Conservation (phyloP, 2,113 vertebrate genomes). For the Telmatochromis brichardi region DNA sequence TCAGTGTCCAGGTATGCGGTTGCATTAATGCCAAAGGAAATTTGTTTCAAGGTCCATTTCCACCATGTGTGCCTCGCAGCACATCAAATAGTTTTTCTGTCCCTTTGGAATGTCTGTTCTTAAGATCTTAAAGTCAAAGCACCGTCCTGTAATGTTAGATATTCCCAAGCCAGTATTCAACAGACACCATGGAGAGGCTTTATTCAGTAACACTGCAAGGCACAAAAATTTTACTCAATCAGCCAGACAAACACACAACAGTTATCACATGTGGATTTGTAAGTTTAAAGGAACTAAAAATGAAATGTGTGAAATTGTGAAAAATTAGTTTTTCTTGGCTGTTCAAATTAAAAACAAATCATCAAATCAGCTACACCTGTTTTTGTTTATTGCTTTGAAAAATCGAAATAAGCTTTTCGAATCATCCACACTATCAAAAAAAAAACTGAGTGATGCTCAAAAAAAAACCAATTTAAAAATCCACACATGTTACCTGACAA, state of each 20-base stretch:
- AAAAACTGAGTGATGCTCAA: not conserved
- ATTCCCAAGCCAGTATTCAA: not conserved
- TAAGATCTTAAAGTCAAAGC: not conserved
- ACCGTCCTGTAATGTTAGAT: not conserved
- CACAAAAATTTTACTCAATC: not conserved
- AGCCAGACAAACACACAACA: not conserved
- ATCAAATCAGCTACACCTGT: not conserved
- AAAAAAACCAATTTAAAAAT: not conserved
- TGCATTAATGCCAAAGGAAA: constrained; percentile 36
- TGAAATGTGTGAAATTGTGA: not conserved
- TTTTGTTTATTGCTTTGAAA: not conserved
- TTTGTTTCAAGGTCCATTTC: constrained; percentile 52
- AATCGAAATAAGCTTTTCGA: not conserved
- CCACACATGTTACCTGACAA: not conserved
- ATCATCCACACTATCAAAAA: not conserved
- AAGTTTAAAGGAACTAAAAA: not conserved
- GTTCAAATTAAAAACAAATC: not conserved
- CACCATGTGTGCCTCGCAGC: constrained; percentile 25
- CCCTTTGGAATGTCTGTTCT: not conserved
- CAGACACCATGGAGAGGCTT: not conserved
- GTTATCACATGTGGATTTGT: not conserved
- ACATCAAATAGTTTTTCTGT: constrained; percentile 4
- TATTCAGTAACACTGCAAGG: not conserved
- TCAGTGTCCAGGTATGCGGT: constrained; percentile 39
- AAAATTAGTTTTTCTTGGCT: not conserved